phyloP scores from a whole-genome alignment of 2,888 invertebrate genomes.

The Tribolium freemani region DNA sequence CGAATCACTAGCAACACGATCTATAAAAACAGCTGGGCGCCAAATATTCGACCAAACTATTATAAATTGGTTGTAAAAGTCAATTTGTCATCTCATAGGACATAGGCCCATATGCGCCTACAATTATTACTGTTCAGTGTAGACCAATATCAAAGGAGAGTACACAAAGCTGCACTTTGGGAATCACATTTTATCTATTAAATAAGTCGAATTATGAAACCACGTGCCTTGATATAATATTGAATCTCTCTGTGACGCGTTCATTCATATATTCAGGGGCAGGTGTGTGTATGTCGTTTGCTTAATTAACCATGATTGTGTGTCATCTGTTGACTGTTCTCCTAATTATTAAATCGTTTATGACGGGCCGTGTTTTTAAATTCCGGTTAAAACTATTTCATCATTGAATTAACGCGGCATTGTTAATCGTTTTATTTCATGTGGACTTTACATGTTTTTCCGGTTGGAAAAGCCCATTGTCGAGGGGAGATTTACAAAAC shows the following conservation, averaged over 20 bases:
- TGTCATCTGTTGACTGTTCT: conserved; percentile 6
- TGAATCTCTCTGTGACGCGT: conserved; percentile 10
- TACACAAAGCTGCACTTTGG: background rate
- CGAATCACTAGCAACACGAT: background rate
- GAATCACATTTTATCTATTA: background rate
- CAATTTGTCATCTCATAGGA: background rate
- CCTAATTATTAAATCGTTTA: conserved; percentile 15
- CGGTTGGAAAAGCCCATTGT: background rate
- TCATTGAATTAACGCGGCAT: conserved; percentile 2
- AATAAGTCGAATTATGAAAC: background rate
- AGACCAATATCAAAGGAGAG: background rate
- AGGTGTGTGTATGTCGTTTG: conserved; percentile 14
- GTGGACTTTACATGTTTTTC: background rate
- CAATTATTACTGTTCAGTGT: background rate
- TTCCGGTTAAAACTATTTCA: background rate
- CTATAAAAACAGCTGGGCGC: background rate
- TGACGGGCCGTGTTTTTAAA: background rate
- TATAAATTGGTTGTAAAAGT: background rate
- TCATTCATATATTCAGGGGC: conserved; percentile 10
- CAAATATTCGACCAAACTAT: background rate
- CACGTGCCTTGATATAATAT: background rate
- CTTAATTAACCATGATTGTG: conserved; percentile 19
- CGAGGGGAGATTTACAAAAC: background rate
- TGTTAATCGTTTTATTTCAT: background rate
- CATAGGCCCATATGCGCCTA: background rate